Evolutionary conservation across 2,797 vertebrate genomes (phyloP).

Genomic region (Acanthurus leucopareius): DNA sequence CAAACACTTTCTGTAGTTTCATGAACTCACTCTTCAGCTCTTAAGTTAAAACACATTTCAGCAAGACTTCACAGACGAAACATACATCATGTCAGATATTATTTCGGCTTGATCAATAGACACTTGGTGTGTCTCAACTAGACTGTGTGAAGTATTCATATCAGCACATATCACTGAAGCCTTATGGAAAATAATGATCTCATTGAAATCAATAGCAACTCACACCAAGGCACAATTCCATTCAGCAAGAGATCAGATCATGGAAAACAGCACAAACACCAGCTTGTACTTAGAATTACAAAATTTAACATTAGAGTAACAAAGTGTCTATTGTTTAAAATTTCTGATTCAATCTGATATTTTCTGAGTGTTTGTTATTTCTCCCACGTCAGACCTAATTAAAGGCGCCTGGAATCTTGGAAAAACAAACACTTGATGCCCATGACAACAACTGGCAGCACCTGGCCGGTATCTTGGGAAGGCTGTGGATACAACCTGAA

Average conservation of each 20-base stretch:
- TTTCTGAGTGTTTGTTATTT: not conserved
- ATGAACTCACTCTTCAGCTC: slow-evolving; percentile 17
- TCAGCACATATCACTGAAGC: slow-evolving; percentile 33
- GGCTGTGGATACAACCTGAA: slow-evolving; percentile 5
- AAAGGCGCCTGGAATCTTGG: not conserved
- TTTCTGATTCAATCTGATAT: not conserved
- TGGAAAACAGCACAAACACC: too few species aligned
- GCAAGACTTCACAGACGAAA: slow-evolving; percentile 5
- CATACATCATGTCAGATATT: slow-evolving; percentile 22
- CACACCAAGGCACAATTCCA: slow-evolving; percentile 24
- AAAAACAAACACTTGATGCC: slow-evolving; percentile 4
- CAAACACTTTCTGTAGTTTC: slow-evolving; percentile 23
- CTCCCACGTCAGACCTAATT: slow-evolving; percentile 1
- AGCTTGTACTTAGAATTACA: not conserved
- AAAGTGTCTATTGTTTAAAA: not conserved
- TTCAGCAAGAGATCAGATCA: too few species aligned
- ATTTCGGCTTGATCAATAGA: slow-evolving; percentile 52
- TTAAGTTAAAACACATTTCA: slow-evolving; percentile 25
- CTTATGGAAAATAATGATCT: slow-evolving; percentile 53
- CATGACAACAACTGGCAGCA: slow-evolving; percentile 25
- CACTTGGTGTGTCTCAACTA: slow-evolving; percentile 34
- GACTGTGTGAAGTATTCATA: slow-evolving; percentile 32
- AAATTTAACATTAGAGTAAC: too few species aligned
- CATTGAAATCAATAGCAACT: slow-evolving; percentile 38
- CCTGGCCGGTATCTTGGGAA: slow-evolving; percentile 5